These are phyloP conservation scores for Taenaris catops DNA, from an alignment of 2,888 invertebrate genomes.

Conservation along the genomic window DNA sequence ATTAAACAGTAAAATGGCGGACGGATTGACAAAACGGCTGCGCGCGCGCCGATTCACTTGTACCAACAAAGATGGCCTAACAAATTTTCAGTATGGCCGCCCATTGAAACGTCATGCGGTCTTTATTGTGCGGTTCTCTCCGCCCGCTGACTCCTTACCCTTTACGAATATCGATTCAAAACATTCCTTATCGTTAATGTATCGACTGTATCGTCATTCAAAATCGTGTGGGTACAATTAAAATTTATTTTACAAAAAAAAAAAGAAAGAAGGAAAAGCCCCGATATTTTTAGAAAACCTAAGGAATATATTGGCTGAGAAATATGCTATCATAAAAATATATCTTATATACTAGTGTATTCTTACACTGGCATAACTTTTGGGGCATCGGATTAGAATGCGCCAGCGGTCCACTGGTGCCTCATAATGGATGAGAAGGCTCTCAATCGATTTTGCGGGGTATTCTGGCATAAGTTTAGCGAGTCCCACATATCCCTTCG, in stretches of 20 bases:
- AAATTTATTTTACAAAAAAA: neutral
- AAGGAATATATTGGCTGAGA: too few relatives aligned
- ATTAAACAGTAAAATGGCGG: conserved; percentile 66
- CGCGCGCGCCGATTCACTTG: conserved; percentile 51
- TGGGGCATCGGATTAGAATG: too few relatives aligned
- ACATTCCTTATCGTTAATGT: conserved; percentile 14
- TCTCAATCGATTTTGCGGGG: too few relatives aligned
- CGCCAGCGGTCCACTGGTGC: too few relatives aligned
- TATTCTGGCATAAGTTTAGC: too few relatives aligned
- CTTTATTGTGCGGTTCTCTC: conserved; percentile 58
- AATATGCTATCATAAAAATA: too few relatives aligned
- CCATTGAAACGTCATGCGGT: conserved; percentile 68
- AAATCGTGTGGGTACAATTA: conserved; percentile 5
- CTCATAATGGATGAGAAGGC: too few relatives aligned
- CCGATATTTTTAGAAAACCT: too few relatives aligned
- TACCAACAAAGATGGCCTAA: conserved; percentile 39
- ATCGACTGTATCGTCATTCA: conserved; percentile 5
- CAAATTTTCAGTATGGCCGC: conserved; percentile 65
- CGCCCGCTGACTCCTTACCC: conserved; percentile 7
- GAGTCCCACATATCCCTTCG: too few relatives aligned
- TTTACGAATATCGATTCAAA: conserved; percentile 12
- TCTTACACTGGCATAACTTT: too few relatives aligned
- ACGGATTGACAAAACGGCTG: conserved; percentile 74
- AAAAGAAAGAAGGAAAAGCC: too few relatives aligned
- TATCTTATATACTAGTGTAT: too few relatives aligned